phyloP scores from a whole-genome alignment of 1,140 invertebrate genomes.

The Caerostris extrusa region DNA sequence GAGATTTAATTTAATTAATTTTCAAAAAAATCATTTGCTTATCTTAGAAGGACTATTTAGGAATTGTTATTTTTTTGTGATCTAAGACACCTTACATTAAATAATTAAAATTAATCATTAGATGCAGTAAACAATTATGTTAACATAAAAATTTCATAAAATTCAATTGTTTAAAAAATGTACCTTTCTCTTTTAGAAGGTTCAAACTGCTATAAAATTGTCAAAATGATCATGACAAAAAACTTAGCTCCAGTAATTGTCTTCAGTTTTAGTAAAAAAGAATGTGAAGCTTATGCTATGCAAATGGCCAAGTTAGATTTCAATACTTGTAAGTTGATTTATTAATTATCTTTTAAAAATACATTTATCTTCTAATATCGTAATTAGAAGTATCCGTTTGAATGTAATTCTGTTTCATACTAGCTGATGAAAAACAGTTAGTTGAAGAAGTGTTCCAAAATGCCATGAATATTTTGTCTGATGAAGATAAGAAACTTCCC shows the following conservation, averaged over 20 bases:
- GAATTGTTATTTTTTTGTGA: too few species aligned
- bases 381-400: too few species aligned
- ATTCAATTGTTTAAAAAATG: slow-evolving; percentile 78
- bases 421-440: slow-evolving; percentile 92
- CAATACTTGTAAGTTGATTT: slow-evolving; percentile 85
- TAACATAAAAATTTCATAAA: too few species aligned
- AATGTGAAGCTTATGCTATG: slow-evolving; percentile 98
- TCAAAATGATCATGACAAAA: slow-evolving; percentile 99
- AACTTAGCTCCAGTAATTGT: slow-evolving; percentile 99
- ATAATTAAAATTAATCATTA: too few species aligned
- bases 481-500: slow-evolving; percentile 96
- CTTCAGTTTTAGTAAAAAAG: slow-evolving; percentile 99
- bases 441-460: slow-evolving; percentile 99
- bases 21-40: too few species aligned
- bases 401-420: neutral
- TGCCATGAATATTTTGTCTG: slow-evolving; percentile 96
- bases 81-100: too few species aligned
- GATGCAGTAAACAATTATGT: too few species aligned
- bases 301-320: slow-evolving; percentile 98
- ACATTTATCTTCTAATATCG: too few species aligned
- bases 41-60: too few species aligned
- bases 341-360: neutral
- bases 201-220: slow-evolving; percentile 96
- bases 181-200: slow-evolving; percentile 80
- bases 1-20: too few species aligned